Base-by-base conservation (phyloP, 92 coral and sea anemone species). In the Pocillopora grandis region DNA sequence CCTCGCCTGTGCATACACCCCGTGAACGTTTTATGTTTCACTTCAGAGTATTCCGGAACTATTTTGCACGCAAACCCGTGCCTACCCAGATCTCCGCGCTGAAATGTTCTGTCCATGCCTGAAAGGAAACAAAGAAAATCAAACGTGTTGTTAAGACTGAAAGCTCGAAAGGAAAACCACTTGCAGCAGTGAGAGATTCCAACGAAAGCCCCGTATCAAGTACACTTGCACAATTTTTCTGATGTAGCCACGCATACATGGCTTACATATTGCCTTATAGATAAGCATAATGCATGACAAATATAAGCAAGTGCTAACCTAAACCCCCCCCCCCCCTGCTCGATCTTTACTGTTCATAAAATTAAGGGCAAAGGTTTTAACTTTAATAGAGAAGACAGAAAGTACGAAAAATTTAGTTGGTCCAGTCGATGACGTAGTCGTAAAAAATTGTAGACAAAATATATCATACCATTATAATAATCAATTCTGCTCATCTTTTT, bases 401-500 rank as follows among this genome's bases (percentile, higher is more conserved):
- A 7, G 52, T 42, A 42, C 52, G 52, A 42, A 42, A 42, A 42
- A 42, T 42, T 42, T 42, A 42, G 52, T 42, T 42, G 8, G 4
- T 42, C 5, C 52, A 42, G 52, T 42, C 7, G 5, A 42, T 42
- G 52, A 42, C 52, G 8, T 42, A 42, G 4, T 42, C 52, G 52
- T 42, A 7, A 3, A 42, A 42, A 42, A 42, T 3, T 42, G 52
- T 42, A 42, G 0, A 42, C 7, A 63, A 48, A 6, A 12, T 37
- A 8, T 1, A 12, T 1, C 90, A 78, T 42, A 96, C 99, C 99
- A 77, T 95, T 93, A 70, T 96, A 96, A 69, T 96, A 96, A 74
- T 96, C 98, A 71, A 96, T 94, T 83, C 99, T 94, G 90, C 99
- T 96, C 99, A 96, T 96, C 76, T 95, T 92, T 78, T 84, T 93